These are phyloP conservation scores for Lacanobia oleracea DNA, from an alignment of 2,888 invertebrate species.

Conservation along the genomic window DNA sequence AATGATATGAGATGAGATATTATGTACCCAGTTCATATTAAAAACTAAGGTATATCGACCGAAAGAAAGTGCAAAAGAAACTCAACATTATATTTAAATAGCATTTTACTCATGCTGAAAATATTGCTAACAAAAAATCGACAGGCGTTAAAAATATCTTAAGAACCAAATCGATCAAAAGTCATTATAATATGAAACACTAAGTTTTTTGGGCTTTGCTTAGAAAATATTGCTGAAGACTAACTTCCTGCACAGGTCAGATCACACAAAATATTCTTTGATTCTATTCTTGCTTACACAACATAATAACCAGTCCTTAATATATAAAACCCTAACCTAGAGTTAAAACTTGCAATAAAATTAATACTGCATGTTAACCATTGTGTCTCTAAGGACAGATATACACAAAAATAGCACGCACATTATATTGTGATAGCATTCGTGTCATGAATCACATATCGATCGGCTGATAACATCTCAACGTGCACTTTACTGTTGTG, in stretches of 20 bases:
- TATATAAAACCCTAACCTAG: no score
- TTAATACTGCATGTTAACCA: neutral
- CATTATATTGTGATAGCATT: constrained; percentile 56
- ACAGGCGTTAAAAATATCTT: constrained; percentile 1
- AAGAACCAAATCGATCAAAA: neutral
- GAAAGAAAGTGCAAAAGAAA: no score
- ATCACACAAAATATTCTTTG: no score
- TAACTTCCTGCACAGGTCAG: neutral
- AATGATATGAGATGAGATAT: neutral
- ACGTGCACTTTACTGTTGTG: constrained; percentile 49
- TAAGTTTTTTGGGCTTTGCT: no score
- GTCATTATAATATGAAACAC: neutral
- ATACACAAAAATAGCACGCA: constrained; percentile 49
- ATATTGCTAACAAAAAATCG: constrained; percentile 39
- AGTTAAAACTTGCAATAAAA: constrained; percentile 4
- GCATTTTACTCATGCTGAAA: neutral
- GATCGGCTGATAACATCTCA: constrained; percentile 73
- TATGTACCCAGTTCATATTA: no score
- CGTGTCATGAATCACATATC: constrained; percentile 71
- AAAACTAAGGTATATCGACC: no score
- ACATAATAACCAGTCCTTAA: neutral
- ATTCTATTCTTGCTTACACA: neutral
- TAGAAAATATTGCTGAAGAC: neutral
- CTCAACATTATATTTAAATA: no score
- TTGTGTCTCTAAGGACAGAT: constrained; percentile 25